These are phyloP conservation scores for Dryobota labecula DNA, from an alignment of 2,888 invertebrate genomes.

Conservation along the genomic window DNA sequence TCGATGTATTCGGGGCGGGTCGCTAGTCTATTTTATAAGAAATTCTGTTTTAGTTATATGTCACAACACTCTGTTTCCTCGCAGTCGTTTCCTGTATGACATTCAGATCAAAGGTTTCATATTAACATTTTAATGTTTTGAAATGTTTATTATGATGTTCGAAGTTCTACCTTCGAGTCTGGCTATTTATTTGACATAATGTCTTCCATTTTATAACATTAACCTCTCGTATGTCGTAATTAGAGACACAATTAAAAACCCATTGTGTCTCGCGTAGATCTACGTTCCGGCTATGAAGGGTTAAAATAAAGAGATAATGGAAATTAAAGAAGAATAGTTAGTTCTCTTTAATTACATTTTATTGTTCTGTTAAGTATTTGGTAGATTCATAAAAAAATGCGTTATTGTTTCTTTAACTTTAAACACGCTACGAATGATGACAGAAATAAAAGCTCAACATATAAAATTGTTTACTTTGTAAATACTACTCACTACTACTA, in stretches of 20 bases:
- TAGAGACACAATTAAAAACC: too few species aligned
- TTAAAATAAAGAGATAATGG: neutral
- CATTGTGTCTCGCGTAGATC: too few species aligned
- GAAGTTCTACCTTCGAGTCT: conserved; percentile 20
- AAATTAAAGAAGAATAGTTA: neutral
- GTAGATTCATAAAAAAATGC: too few species aligned
- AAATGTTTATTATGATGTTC: conserved; percentile 38
- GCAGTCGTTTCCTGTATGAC: conserved; percentile 32
- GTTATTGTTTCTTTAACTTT: too few species aligned
- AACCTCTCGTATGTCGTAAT: too few species aligned
- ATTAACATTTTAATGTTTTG: conserved; percentile 28
- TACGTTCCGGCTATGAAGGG: too few species aligned
- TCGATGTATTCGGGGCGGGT: too few species aligned
- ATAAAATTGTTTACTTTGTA: conserved; percentile 5
- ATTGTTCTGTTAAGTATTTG: neutral
- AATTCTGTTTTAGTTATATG: conserved; percentile 32
- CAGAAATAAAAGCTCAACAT: neutral
- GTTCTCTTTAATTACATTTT: neutral
- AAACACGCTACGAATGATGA: too few species aligned
- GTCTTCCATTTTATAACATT: neutral
- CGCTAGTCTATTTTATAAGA: neutral
- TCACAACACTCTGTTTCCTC: conserved; percentile 31
- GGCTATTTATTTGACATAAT: conserved; percentile 40
- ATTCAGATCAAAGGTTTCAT: conserved; percentile 51
- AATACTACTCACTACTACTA: neutral